phyloP scores from a whole-genome alignment of 2,888 invertebrate genomes.

The Tetrapedia diversipes region DNA sequence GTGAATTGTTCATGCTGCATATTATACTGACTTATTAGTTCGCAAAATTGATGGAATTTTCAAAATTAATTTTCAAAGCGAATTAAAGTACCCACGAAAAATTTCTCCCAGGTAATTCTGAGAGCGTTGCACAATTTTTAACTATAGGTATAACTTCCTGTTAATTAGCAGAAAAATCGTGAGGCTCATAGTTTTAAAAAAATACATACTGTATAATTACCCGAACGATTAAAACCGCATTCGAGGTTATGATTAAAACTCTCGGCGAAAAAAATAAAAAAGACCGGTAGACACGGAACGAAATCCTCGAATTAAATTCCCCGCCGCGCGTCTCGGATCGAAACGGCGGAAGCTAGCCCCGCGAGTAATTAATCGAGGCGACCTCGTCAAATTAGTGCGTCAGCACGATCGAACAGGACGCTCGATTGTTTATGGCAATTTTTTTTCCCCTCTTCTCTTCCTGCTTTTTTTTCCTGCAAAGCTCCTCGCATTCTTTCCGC shows the following conservation, averaged over 20 bases:
- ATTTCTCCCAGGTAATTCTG: no score
- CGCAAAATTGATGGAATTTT: no score
- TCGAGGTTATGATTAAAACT: neutral
- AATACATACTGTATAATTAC: neutral
- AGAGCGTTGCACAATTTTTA: no score
- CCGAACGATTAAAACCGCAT: neutral
- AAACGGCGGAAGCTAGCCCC: neutral
- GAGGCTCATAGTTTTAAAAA: no score
- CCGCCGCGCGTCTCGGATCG: neutral
- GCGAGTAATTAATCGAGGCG: slow-evolving; percentile 40
- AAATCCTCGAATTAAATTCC: slow-evolving; percentile 10
- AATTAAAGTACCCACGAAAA: no score
- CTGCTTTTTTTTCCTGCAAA: neutral
- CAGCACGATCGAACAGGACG: slow-evolving; percentile 17
- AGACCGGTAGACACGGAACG: no score
- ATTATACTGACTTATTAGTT: no score
- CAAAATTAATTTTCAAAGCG: no score
- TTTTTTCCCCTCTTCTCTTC: neutral
- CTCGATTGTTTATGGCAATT: slow-evolving; percentile 32
- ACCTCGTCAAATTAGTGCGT: slow-evolving; percentile 39
- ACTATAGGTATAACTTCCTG: no score
- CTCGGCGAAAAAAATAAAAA: neutral
- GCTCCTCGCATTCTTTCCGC: neutral
- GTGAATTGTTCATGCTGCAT: no score
- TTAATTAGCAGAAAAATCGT: no score